phyloP scores from a whole-genome alignment of 2,888 invertebrate species.

The Nemotelus pantherinus region DNA sequence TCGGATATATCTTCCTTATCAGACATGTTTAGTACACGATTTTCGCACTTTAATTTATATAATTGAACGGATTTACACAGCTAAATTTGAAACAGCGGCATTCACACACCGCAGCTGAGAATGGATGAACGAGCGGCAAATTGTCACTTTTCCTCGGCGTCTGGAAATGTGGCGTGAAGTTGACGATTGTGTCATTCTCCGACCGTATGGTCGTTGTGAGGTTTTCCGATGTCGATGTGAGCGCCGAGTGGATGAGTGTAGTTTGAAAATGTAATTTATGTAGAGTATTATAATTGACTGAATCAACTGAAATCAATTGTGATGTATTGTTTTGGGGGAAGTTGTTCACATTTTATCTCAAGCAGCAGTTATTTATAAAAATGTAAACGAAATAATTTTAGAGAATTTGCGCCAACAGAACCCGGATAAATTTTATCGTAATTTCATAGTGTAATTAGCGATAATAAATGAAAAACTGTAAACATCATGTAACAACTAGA shows the following conservation, averaged over 20 bases:
- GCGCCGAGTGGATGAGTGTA: background rate
- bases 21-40: slow-evolving; percentile 14
- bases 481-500: too few species aligned
- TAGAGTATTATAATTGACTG: too few species aligned
- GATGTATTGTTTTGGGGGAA: too few species aligned
- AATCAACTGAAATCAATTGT: too few species aligned
- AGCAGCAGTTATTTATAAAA: too few species aligned
- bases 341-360: too few species aligned
- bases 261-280: background rate
- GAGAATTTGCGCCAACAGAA: too few species aligned
- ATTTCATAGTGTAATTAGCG: too few species aligned
- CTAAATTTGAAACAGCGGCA: background rate
- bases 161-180: slow-evolving; percentile 11
- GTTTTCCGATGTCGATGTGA: background rate
- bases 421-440: too few species aligned
- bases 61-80: background rate
- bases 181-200: slow-evolving; percentile 2
- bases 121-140: slow-evolving; percentile 30
- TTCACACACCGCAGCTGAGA: background rate
- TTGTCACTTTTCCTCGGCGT: slow-evolving; percentile 26
- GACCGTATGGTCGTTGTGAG: background rate
- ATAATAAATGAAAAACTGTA: too few species aligned
- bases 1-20: slow-evolving; percentile 70
- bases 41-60: background rate
- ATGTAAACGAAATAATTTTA: too few species aligned